A percentile compares a stretch with the other conserved stretches of the same genome.
Evolutionary conservation across 1,140 invertebrate species (phyloP).

Genomic region (Conus betulinus): DNA sequence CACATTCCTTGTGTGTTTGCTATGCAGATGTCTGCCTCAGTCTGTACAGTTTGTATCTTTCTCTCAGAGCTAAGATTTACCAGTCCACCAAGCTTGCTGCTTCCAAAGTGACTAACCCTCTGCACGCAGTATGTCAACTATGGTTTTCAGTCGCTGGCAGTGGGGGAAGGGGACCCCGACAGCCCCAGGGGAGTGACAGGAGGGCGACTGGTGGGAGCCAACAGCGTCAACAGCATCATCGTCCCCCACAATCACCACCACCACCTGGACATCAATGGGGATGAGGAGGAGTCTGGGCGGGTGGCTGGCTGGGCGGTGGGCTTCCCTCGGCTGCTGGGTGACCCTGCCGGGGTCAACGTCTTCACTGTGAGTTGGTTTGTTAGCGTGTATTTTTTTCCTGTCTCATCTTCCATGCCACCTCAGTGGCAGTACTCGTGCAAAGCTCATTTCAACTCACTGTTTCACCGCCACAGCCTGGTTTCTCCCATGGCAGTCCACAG

Average conservation of each 20-base stretch:
- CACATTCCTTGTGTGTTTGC: no score
- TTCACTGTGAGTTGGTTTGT: constrained; percentile 85
- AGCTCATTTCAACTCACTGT: no score
- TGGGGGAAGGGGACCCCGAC: constrained; percentile 47
- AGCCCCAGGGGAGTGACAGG: background rate
- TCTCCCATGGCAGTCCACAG: no score
- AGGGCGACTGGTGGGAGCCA: constrained; percentile 58
- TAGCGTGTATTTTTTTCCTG: no score
- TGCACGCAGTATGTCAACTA: constrained; percentile 3
- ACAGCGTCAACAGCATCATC: constrained; percentile 65
- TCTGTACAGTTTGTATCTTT: no score
- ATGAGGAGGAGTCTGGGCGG: constrained; percentile 58
- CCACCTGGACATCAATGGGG: constrained; percentile 42
- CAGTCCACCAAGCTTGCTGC: no score
- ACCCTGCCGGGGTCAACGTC: constrained; percentile 89
- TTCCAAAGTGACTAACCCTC: no score
- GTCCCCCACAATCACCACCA: background rate
- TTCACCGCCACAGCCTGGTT: no score
- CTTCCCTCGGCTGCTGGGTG: constrained; percentile 92
- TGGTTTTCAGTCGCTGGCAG: constrained; percentile 64
- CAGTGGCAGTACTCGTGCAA: no score
- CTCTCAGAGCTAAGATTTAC: no score
- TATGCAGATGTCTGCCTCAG: no score
- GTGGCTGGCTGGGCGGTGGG: constrained; percentile 86
- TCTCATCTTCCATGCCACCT: no score